These are phyloP conservation scores for Pristionchus pacificus DNA, from an alignment of 1,140 invertebrate genomes.

Conservation along the genomic window DNA sequence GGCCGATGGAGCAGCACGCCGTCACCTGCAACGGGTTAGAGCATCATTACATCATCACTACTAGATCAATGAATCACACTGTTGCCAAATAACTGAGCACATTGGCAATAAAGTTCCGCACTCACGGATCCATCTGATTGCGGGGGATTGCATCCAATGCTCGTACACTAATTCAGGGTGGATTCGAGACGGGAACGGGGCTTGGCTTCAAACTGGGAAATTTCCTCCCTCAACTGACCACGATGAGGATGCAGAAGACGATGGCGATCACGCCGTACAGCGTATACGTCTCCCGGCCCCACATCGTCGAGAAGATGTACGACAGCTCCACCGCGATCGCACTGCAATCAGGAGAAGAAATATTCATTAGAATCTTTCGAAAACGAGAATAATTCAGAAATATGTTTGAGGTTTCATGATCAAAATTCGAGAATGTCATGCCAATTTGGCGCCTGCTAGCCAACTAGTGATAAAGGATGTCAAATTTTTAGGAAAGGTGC, in stretches of 20 bases:
- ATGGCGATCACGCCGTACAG: conserved; percentile 5
- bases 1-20: conserved; percentile 7
- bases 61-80: too few species aligned
- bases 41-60: too few species aligned
- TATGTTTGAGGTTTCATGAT: too few species aligned
- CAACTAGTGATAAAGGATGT: too few species aligned
- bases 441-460: neutral
- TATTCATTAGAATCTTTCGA: neutral
- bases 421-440: neutral
- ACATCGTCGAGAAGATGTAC: conserved; percentile 14
- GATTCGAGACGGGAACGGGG: too few species aligned
- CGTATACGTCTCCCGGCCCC: conserved; percentile 10
- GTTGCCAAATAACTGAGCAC: too few species aligned
- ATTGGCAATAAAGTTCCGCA: too few species aligned
- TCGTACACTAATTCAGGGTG: too few species aligned
- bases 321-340: conserved; percentile 11
- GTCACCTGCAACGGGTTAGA: too few species aligned
- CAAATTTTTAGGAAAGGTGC: neutral
- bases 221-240: neutral
- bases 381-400: neutral
- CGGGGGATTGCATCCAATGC: too few species aligned
- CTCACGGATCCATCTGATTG: too few species aligned
- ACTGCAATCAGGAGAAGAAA: conserved; percentile 5
- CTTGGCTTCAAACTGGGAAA: too few species aligned
- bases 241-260: conserved; percentile 2